Evolutionary conservation across 2,113 vertebrate genomes (phyloP).

Genomic region (Anas platyrhynchos): DNA sequence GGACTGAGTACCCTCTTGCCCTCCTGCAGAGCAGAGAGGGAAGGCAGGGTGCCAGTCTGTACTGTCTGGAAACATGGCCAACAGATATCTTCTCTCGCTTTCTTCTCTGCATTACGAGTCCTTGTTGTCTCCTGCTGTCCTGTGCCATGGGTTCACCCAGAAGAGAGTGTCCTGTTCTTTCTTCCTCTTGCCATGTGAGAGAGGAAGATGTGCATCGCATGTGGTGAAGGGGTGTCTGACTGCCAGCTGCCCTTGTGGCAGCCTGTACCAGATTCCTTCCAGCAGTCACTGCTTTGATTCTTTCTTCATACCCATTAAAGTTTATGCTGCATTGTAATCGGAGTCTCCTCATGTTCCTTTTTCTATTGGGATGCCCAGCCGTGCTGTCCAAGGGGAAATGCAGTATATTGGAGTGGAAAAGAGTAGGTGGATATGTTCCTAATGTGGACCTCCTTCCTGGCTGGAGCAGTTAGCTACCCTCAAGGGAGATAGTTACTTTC

Average conservation of each 20-base stretch:
- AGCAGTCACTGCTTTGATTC: background rate
- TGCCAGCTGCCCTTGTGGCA: background rate
- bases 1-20: background rate
- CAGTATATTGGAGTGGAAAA: background rate
- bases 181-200: background rate
- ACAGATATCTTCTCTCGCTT: background rate
- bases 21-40: background rate
- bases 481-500: background rate
- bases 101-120: background rate
- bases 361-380: too few species aligned
- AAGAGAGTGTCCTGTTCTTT: too few species aligned
- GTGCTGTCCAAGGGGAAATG: rapidly evolving
- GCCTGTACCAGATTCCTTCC: background rate
- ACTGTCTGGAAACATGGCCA: background rate
- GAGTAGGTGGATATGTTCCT: too few species aligned
- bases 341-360: background rate
- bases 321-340: too few species aligned
- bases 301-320: background rate
- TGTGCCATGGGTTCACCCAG: background rate
- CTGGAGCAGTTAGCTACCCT: background rate
- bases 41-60: background rate
- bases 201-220: background rate
- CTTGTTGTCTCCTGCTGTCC: background rate
- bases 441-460: rapidly evolving
- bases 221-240: background rate